Evolutionary conservation across 2,888 invertebrate genomes (phyloP).

Genomic region (Protonemura montana): DNA sequence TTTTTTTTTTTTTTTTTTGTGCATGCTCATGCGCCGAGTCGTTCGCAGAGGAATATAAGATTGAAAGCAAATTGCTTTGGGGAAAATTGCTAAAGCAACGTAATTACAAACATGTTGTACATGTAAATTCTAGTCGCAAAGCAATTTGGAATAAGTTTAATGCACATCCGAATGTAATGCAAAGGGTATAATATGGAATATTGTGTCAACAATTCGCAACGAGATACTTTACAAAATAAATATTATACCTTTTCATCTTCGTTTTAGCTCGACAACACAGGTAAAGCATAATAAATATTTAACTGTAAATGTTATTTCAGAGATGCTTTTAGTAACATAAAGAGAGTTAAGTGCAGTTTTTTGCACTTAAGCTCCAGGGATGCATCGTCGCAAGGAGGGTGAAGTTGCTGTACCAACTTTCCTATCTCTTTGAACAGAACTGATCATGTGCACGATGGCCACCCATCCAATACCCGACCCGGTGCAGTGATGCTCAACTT

Average conservation of each 20-base stretch:
- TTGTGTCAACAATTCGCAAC: neutral
- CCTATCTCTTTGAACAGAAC: too few relatives aligned
- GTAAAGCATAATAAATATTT: neutral
- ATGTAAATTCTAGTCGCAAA: neutral
- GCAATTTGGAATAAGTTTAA: neutral
- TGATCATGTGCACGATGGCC: too few relatives aligned
- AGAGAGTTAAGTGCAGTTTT: neutral
- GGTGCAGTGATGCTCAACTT: too few relatives aligned
- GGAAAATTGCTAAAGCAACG: conserved; percentile 3
- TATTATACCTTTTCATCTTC: neutral
- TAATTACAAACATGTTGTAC: neutral
- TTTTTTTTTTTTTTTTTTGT: neutral
- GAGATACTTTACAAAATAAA: neutral
- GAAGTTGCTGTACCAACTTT: too few relatives aligned
- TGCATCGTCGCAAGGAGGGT: too few relatives aligned
- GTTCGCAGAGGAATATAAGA: neutral
- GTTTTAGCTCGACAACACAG: neutral
- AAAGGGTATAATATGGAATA: neutral
- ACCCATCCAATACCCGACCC: too few relatives aligned
- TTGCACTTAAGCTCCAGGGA: neutral
- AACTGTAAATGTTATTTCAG: neutral
- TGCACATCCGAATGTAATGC: neutral
- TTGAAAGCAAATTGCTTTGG: neutral
- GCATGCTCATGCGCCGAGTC: neutral
- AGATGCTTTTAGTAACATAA: neutral